Evolutionary conservation across 1,140 invertebrate genomes (phyloP).

Genomic region (Polypedilum vanderplanki): DNA sequence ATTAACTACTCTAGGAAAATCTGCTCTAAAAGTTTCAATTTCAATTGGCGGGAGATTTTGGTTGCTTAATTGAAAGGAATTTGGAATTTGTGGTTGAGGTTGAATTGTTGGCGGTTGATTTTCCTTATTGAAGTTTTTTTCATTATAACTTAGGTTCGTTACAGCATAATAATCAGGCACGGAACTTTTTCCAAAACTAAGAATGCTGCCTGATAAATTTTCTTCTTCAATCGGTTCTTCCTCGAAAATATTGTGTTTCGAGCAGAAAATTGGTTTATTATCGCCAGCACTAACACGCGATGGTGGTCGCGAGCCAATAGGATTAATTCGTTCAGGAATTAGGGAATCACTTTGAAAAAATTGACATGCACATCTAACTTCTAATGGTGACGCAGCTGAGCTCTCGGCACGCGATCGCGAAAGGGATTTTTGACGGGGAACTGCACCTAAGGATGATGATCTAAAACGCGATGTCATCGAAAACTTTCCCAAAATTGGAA

Average conservation of each 20-base stretch:
- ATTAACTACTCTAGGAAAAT: not conserved
- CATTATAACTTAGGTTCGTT: slow-evolving; percentile 14
- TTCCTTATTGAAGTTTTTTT: not conserved
- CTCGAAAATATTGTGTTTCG: not conserved
- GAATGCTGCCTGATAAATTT: not conserved
- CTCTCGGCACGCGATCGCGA: slow-evolving; percentile 52
- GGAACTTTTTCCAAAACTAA: not conserved
- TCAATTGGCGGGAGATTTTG: not conserved
- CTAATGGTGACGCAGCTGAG: slow-evolving; percentile 59
- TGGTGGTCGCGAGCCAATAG: slow-evolving; percentile 50
- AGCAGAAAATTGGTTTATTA: slow-evolving; percentile 32
- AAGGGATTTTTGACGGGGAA: slow-evolving; percentile 50
- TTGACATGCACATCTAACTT: slow-evolving; percentile 77
- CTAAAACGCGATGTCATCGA: slow-evolving; percentile 36
- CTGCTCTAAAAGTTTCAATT: slow-evolving; percentile 5
- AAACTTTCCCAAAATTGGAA: not conserved
- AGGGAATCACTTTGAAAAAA: slow-evolving; percentile 71
- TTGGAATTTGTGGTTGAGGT: not conserved
- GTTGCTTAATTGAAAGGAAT: not conserved
- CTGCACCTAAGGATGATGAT: slow-evolving; percentile 56
- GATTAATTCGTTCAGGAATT: slow-evolving; percentile 62
- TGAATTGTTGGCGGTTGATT: not conserved
- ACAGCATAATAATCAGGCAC: slow-evolving; percentile 29
- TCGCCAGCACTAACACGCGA: slow-evolving; percentile 45
- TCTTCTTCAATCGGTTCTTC: not conserved